Percentiles rank a stretch among this genome's conserved stretches.
Evolutionary conservation across 2,797 vertebrate species (phyloP).

Genomic region (Gadopsis bispinosus): DNA sequence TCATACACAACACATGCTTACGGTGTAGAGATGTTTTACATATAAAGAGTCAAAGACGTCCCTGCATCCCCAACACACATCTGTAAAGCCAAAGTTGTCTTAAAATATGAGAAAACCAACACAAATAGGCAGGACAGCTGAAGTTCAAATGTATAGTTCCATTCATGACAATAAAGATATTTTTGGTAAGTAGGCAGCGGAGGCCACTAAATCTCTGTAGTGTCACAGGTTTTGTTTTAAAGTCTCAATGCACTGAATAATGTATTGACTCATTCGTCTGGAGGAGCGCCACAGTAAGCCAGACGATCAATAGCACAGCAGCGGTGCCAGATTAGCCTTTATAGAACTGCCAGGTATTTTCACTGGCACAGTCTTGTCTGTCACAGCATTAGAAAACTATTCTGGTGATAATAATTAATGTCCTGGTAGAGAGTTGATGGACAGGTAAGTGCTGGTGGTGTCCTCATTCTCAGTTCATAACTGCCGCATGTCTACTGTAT

Average conservation of each 20-base stretch:
- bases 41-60: not conserved
- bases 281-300: conserved; percentile 45
- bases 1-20: not conserved
- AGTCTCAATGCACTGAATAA: conserved; percentile 61
- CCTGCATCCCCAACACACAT: not conserved
- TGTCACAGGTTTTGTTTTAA: conserved; percentile 48
- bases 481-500: too few species aligned
- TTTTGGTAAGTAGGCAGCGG: conserved; percentile 6
- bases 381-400: conserved; percentile 21
- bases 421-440: not conserved
- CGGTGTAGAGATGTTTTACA: not conserved
- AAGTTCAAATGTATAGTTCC: conserved; percentile 5
- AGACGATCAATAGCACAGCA: conserved; percentile 62
- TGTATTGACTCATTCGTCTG: conserved; percentile 64
- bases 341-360: conserved; percentile 29
- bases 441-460: not conserved
- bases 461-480: not conserved
- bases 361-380: conserved; percentile 5
- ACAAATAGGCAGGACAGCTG: not conserved
- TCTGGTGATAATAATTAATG: conserved; percentile 26
- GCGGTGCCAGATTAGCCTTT: conserved; percentile 47
- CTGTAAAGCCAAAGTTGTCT: not conserved
- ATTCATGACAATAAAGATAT: conserved; percentile 28
- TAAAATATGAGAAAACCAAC: not conserved
- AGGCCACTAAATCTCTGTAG: conserved; percentile 23